Conservation (phyloP, 2,113 vertebrate genomes). For the Mormyrus iriodes region DNA sequence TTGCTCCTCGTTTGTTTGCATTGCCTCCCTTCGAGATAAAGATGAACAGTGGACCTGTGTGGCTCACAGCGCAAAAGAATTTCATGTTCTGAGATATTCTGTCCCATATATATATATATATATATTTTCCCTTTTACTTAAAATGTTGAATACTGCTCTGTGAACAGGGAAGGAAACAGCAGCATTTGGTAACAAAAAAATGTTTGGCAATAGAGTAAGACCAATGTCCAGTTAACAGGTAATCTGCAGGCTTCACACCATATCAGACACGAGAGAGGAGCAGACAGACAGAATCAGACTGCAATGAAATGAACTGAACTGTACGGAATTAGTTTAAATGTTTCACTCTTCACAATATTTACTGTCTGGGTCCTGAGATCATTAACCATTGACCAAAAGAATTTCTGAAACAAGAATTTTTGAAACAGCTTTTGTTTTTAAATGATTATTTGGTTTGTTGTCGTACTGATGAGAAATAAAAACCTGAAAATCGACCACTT, state of each 20-base stretch:
- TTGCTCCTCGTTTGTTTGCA: background rate
- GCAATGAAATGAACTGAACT: background rate
- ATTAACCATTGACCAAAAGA: background rate
- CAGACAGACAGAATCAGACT: background rate
- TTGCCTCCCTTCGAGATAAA: background rate
- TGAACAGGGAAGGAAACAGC: background rate
- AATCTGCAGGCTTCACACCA: background rate
- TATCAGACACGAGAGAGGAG: background rate
- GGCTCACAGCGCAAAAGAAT: background rate
- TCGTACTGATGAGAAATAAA: background rate
- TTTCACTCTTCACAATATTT: background rate
- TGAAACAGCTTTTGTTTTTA: background rate
- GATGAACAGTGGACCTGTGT: background rate
- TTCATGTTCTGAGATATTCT: background rate
- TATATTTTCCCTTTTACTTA: background rate
- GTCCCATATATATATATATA: no score
- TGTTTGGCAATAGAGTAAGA: background rate
- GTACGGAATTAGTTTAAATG: background rate
- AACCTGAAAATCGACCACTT: background rate
- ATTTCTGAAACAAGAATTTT: background rate
- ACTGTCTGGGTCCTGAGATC: background rate
- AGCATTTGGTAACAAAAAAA: background rate
- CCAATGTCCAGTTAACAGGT: background rate
- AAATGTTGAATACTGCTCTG: background rate
- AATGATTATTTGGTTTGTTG: background rate